Conservation (phyloP, 92 coral and sea anemone species). For the Heteractis magnifica region DNA sequence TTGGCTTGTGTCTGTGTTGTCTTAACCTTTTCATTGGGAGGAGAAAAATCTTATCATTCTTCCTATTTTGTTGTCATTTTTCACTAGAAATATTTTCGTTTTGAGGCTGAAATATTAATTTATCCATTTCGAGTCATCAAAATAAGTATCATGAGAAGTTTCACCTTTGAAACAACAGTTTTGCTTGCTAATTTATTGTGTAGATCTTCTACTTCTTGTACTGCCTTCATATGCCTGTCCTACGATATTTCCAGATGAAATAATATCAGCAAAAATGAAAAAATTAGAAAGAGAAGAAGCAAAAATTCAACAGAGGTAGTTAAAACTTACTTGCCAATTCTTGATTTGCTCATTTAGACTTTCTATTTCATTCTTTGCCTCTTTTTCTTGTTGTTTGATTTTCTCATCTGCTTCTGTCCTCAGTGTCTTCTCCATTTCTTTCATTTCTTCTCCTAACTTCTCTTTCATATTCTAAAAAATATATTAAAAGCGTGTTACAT, state of each 20-base stretch:
- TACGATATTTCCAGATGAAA: not conserved
- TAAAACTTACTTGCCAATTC: constrained; percentile 32
- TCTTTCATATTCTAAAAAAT: constrained; percentile 30
- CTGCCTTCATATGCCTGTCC: constrained; percentile 34
- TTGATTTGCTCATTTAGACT: constrained; percentile 14
- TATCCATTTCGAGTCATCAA: no score
- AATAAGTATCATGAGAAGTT: no score
- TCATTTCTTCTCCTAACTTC: constrained; percentile 39
- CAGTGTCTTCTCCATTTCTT: constrained; percentile 30
- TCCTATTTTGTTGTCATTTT: no score
- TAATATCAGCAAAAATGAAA: not conserved
- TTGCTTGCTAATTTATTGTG: constrained; percentile 30
- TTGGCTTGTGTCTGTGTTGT: not conserved
- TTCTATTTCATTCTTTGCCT: constrained; percentile 16
- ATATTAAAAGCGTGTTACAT: not conserved
- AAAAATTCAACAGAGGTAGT: not conserved
- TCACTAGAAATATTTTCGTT: no score
- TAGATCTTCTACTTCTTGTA: constrained; percentile 34
- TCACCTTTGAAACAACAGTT: constrained; percentile 36
- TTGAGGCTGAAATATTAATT: not conserved
- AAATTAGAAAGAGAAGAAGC: not conserved
- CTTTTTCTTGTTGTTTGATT: constrained; percentile 22
- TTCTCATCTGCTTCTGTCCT: constrained; percentile 32
- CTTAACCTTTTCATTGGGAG: not conserved
- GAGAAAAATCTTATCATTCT: not conserved